These are phyloP conservation scores for Cyclophora albipunctata DNA, from an alignment of 2,888 invertebrate genomes.

Conservation along the genomic window DNA sequence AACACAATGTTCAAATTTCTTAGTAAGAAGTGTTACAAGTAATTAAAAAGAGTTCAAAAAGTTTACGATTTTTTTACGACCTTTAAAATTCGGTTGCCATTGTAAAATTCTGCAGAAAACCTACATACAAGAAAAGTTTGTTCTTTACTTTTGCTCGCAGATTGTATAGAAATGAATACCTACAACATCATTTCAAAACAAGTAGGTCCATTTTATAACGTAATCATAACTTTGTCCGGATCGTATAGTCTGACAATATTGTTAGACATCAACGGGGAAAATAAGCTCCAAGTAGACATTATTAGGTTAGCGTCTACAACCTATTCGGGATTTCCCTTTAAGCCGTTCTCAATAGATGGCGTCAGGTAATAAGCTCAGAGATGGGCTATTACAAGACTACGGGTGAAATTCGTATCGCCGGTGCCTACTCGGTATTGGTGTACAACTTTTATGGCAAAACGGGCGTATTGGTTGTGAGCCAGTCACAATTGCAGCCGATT, in stretches of 20 bases:
- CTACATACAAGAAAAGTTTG: background rate
- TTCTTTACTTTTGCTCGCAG: background rate
- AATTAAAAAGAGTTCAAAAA: constrained; percentile 13
- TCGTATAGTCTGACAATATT: constrained; percentile 24
- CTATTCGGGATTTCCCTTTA: constrained; percentile 69
- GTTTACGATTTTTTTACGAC: background rate
- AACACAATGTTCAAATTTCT: background rate
- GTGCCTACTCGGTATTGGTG: constrained; percentile 47
- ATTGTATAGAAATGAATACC: background rate
- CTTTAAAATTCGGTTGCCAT: background rate
- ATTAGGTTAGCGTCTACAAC: constrained; percentile 61
- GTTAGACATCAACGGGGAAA: constrained; percentile 42
- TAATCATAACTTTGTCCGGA: constrained; percentile 19
- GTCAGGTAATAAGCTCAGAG: constrained; percentile 69
- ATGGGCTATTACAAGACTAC: constrained; percentile 65
- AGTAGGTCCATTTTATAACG: background rate
- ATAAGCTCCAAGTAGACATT: constrained; percentile 46
- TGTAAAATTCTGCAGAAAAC: too few relatives aligned
- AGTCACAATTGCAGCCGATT: constrained; percentile 58
- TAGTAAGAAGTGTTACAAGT: constrained; percentile 11
- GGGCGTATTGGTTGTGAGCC: constrained; percentile 40
- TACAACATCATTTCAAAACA: background rate
- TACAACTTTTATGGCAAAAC: constrained; percentile 52
- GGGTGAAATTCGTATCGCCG: constrained; percentile 61
- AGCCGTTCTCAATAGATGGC: constrained; percentile 73